These are phyloP conservation scores for Orussus abietinus DNA, from an alignment of 1,140 invertebrate genomes.

Conservation along the genomic window DNA sequence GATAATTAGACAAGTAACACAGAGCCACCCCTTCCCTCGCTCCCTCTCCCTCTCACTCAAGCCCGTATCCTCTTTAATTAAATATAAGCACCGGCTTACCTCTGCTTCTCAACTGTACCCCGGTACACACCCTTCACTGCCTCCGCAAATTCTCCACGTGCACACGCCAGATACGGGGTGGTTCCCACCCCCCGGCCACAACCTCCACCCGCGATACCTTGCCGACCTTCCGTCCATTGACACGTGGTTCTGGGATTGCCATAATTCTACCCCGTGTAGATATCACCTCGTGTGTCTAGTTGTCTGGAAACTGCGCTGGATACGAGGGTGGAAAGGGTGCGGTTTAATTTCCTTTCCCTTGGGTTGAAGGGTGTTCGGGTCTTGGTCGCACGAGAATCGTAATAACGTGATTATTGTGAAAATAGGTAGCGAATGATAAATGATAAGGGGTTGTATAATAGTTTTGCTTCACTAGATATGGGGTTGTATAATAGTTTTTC, in stretches of 20 bases:
- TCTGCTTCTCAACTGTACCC: conserved; percentile 18
- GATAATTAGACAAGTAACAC: conserved; percentile 47
- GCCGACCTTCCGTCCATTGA: conserved; percentile 1
- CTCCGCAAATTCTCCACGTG: not conserved
- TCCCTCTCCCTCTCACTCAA: conserved; percentile 6
- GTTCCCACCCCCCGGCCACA: conserved; percentile 7
- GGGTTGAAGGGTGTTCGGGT: not conserved
- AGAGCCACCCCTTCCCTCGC: conserved; percentile 14
- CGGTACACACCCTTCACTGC: not conserved
- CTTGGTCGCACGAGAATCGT: too few species aligned
- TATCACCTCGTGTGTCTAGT: not conserved
- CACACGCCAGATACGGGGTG: too few species aligned
- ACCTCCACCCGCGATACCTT: conserved; percentile 3
- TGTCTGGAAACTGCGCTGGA: not conserved
- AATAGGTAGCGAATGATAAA: too few species aligned
- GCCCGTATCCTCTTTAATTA: conserved; percentile 41
- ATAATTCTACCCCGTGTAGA: not conserved
- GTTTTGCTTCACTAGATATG: too few species aligned
- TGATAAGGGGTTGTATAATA: too few species aligned
- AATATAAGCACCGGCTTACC: conserved; percentile 41
- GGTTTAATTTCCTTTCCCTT: not conserved
- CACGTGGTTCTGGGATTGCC: too few species aligned
- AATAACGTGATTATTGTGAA: too few species aligned
- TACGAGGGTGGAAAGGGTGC: not conserved
- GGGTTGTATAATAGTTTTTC: too few species aligned